Conservation (phyloP, 2,113 vertebrate species). For the Gobiocypris rarus region DNA sequence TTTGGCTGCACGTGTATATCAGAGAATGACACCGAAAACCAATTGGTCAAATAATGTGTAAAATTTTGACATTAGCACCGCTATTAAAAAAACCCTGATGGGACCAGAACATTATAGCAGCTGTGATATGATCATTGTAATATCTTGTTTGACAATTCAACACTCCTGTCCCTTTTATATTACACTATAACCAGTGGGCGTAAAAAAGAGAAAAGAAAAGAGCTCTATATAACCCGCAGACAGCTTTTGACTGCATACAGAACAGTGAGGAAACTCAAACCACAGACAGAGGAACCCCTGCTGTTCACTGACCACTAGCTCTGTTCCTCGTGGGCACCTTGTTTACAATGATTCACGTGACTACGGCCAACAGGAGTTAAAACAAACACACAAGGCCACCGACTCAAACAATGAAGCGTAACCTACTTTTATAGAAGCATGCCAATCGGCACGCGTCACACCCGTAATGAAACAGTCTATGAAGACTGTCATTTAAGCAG, state of each 20-base stretch:
- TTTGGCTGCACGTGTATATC: too few species aligned
- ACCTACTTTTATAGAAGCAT: constrained; percentile 34
- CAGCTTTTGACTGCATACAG: background rate
- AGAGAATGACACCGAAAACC: background rate
- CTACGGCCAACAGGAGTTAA: background rate
- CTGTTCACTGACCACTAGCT: constrained; percentile 12
- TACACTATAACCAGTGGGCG: background rate
- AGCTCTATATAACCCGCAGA: background rate
- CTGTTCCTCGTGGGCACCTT: background rate
- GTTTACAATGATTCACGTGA: background rate
- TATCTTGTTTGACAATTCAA: background rate
- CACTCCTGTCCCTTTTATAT: background rate
- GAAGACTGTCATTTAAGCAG: background rate
- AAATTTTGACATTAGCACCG: background rate
- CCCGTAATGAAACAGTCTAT: background rate
- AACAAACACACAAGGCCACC: background rate
- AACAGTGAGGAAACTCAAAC: background rate
- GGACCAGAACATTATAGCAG: background rate
- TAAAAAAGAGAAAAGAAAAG: too few species aligned
- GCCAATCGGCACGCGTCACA: background rate
- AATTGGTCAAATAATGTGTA: background rate
- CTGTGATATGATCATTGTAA: background rate
- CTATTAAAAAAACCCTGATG: background rate
- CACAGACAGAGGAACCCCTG: constrained; percentile 21
- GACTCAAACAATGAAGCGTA: constrained; percentile 5